A percentile compares a stretch with the other conserved stretches of the same genome.
Evolutionary conservation across 2,888 invertebrate species (phyloP).

Genomic region (Thymelicus sylvestris): DNA sequence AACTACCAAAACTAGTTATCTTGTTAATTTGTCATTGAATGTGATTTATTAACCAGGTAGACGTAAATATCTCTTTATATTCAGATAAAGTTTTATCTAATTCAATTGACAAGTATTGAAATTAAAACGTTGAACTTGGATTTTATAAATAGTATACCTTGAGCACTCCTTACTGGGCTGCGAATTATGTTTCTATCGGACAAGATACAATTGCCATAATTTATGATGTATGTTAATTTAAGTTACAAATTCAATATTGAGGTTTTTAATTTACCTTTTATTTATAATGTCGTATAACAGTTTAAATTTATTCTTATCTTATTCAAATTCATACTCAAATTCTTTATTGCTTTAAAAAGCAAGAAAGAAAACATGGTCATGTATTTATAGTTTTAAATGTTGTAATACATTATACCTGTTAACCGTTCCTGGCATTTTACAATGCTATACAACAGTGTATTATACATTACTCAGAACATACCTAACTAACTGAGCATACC

Average conservation of each 20-base stretch:
- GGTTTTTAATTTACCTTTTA: background rate
- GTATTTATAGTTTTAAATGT: too few species aligned
- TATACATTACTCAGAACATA: too few species aligned
- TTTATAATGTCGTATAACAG: too few species aligned
- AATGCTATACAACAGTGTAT: too few species aligned
- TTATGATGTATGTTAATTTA: conserved; percentile 3
- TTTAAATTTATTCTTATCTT: too few species aligned
- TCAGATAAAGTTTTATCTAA: conserved; percentile 9
- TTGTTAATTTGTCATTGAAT: background rate
- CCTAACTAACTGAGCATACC: too few species aligned
- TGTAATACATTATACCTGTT: too few species aligned
- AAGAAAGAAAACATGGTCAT: too few species aligned
- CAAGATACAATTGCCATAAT: background rate
- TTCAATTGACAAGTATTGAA: conserved; percentile 22
- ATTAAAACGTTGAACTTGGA: conserved; percentile 30
- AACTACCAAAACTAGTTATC: background rate
- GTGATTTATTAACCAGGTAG: conserved; percentile 1
- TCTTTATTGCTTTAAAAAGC: too few species aligned
- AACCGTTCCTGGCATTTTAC: too few species aligned
- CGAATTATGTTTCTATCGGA: background rate
- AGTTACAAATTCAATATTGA: background rate
- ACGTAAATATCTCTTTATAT: background rate
- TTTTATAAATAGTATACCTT: conserved; percentile 17
- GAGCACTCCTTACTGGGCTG: conserved; percentile 9
- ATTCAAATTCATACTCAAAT: too few species aligned